Conservation (phyloP, 2,797 vertebrate genomes). For the Melanogrammus aeglefinus region DNA sequence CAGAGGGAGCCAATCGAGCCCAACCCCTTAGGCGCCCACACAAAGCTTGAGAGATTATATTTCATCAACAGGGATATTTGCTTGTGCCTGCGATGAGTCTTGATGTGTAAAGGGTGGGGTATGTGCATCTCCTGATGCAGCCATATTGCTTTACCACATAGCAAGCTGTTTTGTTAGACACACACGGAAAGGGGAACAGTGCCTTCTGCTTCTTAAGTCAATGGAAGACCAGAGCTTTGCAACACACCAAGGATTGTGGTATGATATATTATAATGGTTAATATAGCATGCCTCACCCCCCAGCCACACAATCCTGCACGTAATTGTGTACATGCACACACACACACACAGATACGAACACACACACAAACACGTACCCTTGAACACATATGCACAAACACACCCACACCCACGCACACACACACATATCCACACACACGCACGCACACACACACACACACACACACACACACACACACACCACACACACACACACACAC, state of each 20-base stretch:
- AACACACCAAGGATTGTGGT: slow-evolving; percentile 29
- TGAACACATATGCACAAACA: background rate
- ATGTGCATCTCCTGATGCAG: too few species aligned
- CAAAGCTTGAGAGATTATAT: background rate
- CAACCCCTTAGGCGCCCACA: background rate
- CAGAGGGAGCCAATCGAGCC: background rate
- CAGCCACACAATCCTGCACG: background rate
- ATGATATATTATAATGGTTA: background rate
- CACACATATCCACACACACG: too few species aligned
- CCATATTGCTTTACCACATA: too few species aligned
- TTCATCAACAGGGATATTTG: too few species aligned
- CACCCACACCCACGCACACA: too few species aligned
- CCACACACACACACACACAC: too few species aligned
- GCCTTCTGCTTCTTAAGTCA: slow-evolving; percentile 25
- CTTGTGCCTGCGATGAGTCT: too few species aligned
- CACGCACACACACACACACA: too few species aligned
- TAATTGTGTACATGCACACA: background rate
- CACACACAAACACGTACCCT: too few species aligned
- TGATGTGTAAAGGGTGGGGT: too few species aligned
- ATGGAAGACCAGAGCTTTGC: slow-evolving; percentile 35
- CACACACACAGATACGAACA: too few species aligned
- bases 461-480: too few species aligned
- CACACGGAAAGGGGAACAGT: slow-evolving; percentile 8
- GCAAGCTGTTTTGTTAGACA: slow-evolving; percentile 21
- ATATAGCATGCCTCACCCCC: background rate